Base-by-base conservation (phyloP, 2,888 invertebrate species). In the Drosophila birchii region DNA sequence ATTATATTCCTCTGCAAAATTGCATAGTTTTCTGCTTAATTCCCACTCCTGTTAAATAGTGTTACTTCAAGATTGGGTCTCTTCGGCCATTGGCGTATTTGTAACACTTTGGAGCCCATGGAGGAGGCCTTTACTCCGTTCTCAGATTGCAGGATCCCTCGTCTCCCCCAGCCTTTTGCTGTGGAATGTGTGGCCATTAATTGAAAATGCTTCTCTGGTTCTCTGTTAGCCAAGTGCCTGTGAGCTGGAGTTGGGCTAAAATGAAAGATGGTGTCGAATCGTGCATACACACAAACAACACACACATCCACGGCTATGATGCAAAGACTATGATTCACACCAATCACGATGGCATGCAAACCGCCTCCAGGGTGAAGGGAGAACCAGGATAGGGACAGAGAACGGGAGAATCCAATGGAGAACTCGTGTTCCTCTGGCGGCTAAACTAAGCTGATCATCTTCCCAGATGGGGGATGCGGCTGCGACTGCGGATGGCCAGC, bases 261-360 rank as follows among this genome's bases (percentile, higher is more conserved):
- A 84, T 84, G 84, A 84, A 84, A 84, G 84, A 84, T 84, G 84
- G 88, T 88, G 84, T 84, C 88, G 83, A 84, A 85, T 87, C 84
- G 84, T 84, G 84, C 76, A 77, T 67, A 79, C 55, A 75, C 60
- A 70, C 51, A 64, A 60, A 64, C 62, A 64, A 64, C 44, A 58
- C 55, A 58, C 44, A 70, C 60, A 63, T 23, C 41, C 53, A 70
- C 0, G 32, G 59, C 58, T 59, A 36, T 34, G 14, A 51, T 34
- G 41, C 36, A 20, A 23, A 47, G 59, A 49, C 72, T 71, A 63
- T 73, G 80, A 83, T 78, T 70, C 67, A 78, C 68, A 79, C 78
- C 86, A 84, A 84, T 88, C 88, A 86, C 80, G 84, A 86, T 84
- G 84, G 80, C 86, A 86, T 84, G 84, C 86, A 86, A 88, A 86